Evolutionary conservation across 2,113 vertebrate species (phyloP).

Genomic region (Scomber japonicus): DNA sequence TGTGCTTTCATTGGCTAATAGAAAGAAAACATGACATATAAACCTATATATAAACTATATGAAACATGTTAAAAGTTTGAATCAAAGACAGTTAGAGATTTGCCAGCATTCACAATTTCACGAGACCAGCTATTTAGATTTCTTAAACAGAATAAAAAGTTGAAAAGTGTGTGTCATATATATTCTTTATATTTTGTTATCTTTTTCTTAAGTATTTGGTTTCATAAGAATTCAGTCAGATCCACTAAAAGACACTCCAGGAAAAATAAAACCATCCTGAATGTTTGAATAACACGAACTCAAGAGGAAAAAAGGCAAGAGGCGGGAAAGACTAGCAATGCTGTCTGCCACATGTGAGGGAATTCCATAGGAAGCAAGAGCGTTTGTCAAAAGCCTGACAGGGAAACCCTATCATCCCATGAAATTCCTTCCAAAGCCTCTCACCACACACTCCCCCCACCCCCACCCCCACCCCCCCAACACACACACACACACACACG

Average conservation of each 20-base stretch:
- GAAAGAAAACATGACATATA: too few species aligned
- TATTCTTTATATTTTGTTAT: background rate
- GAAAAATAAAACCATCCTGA: conserved; percentile 2
- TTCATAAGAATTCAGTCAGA: background rate
- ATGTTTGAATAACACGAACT: background rate
- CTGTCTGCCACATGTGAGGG: conserved; percentile 52
- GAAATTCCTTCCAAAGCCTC: conserved; percentile 70
- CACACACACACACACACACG: conserved; percentile 19
- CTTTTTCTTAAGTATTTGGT: background rate
- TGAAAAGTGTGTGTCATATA: background rate
- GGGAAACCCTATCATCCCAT: conserved; percentile 78
- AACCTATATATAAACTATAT: too few species aligned
- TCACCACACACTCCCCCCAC: conserved; percentile 51
- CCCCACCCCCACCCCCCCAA: conserved; percentile 53
- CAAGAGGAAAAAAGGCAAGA: conserved; percentile 8
- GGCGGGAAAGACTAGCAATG: conserved; percentile 25
- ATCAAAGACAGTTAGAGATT: too few species aligned
- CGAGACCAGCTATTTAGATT: too few species aligned
- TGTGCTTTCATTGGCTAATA: too few species aligned
- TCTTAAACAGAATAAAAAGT: too few species aligned
- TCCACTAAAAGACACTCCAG: background rate
- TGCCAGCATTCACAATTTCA: too few species aligned
- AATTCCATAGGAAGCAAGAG: conserved; percentile 64
- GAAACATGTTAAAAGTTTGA: too few species aligned
- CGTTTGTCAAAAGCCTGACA: conserved; percentile 71